Base-by-base conservation (phyloP, 2,888 invertebrate species). In the Athripsodes cinereus region DNA sequence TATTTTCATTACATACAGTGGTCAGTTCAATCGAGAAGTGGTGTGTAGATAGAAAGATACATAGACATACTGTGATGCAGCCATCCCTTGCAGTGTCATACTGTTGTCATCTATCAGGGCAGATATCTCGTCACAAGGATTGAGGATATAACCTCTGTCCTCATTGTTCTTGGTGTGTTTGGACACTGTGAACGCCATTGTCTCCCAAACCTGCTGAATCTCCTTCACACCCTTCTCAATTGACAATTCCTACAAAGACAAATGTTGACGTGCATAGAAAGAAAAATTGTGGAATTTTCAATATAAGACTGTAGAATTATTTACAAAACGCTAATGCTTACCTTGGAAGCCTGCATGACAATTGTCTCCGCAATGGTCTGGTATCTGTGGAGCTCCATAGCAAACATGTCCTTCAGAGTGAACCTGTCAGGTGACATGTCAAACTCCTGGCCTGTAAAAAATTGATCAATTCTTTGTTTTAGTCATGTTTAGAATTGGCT, bases 61-160 rank as follows among this genome's bases (percentile, higher is more conserved):
- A n/a, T n/a, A n/a, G n/a, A 52, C 51, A 40, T 64, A 85, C 82
- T 88, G 89, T 2, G 92, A 92, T 0, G 89, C 89, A 1, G 88
- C 88, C 92, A 96, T 95, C 65, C 92, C 90, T 74, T 95, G 94
- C 54, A 96, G 76, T 67, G 88, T 88, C 87, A 96, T 90, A 57
- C 89, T 83, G 68, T 94, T 92, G 67, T 96, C 94, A 68, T 96
- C 96, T 2, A 96, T 72, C 44, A 86, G 82, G 69, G 87, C 86
- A 60, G 83, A 79, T 58, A 95, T 84, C 65, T 96, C 95, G 64
- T 93, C 92, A 47, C 91, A 84, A 0, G 90, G 81, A 52, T 92
- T 92, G 52, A 96, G 79, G 35, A 89, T 84, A 66, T 80, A 78
- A 1, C 95, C 94, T 3, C 94, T 82, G 68, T 93, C 90, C 63